phyloP scores from a whole-genome alignment of 1,140 invertebrate genomes.

The Elymnias hypermnestra region DNA sequence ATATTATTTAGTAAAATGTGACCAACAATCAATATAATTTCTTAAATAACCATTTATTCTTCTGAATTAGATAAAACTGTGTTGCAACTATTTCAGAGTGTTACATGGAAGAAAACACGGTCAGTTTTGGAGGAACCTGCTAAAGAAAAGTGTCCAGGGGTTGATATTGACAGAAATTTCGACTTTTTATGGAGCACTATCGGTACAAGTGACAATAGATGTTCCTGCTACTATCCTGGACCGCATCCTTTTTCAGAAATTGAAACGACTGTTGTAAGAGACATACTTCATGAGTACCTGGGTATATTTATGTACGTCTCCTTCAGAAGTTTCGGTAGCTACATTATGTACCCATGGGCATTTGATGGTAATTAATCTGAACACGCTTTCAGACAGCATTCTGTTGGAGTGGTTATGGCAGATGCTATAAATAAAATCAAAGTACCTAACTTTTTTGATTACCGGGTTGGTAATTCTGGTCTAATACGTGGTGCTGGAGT shows the following conservation, averaged over 20 bases:
- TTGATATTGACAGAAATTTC: constrained; percentile 77
- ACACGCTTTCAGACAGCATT: constrained; percentile 18
- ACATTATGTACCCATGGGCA: constrained; percentile 74
- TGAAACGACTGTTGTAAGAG: constrained; percentile 78
- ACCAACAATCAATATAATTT: too few relatives aligned
- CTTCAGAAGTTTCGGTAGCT: constrained; percentile 78
- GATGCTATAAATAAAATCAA: constrained; percentile 26
- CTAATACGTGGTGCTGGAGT: constrained; percentile 13
- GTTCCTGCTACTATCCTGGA: constrained; percentile 82
- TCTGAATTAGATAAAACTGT: too few relatives aligned
- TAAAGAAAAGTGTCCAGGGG: constrained; percentile 54
- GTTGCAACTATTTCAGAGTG: constrained; percentile 2
- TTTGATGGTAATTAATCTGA: constrained; percentile 15
- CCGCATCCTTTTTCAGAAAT: constrained; percentile 82
- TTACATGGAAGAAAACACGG: constrained; percentile 8
- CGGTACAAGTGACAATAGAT: constrained; percentile 81
- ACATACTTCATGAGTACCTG: constrained; percentile 64
- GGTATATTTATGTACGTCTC: constrained; percentile 8
- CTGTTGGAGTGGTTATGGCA: constrained; percentile 24
- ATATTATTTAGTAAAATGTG: too few relatives aligned
- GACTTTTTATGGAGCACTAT: constrained; percentile 77
- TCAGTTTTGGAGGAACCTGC: not conserved
- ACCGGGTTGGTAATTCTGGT: constrained; percentile 22
- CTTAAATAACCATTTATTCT: too few relatives aligned
- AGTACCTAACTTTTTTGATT: constrained; percentile 19